Conservation (phyloP, 2,888 invertebrate species). For the Pogonocherus hispidulus region DNA sequence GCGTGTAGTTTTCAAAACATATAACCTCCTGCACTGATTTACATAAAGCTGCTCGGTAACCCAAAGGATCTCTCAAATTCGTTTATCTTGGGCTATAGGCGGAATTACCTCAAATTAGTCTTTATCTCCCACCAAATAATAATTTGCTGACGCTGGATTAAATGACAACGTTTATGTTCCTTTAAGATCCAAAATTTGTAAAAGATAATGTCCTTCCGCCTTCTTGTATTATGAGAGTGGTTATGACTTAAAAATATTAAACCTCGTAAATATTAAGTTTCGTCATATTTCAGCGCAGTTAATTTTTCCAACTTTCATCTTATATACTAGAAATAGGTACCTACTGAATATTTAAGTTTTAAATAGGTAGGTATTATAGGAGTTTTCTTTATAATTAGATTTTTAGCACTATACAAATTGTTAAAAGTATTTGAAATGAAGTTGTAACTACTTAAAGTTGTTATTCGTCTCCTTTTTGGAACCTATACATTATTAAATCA, state of each 20-base stretch:
- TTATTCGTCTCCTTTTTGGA: too few relatives aligned
- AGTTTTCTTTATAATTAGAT: too few relatives aligned
- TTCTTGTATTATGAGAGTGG: not conserved
- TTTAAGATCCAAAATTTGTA: not conserved
- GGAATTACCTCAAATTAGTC: constrained; percentile 1
- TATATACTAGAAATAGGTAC: too few relatives aligned
- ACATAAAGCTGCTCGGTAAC: constrained; percentile 4
- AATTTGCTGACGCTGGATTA: not conserved
- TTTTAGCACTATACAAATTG: too few relatives aligned
- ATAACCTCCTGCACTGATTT: constrained; percentile 12
- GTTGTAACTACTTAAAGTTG: too few relatives aligned
- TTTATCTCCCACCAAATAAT: not conserved
- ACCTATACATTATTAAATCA: too few relatives aligned
- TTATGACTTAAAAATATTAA: not conserved
- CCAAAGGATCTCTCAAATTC: constrained; percentile 6
- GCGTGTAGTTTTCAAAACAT: constrained; percentile 9
- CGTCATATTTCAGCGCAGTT: too few relatives aligned
- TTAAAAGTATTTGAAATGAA: too few relatives aligned
- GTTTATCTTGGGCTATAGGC: not conserved
- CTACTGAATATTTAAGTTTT: too few relatives aligned
- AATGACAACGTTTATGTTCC: not conserved
- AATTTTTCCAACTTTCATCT: too few relatives aligned
- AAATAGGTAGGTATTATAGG: too few relatives aligned
- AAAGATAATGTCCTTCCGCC: not conserved
- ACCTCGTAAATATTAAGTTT: too few relatives aligned